phyloP scores from a whole-genome alignment of 2,888 invertebrate genomes.

The Neoascia interrupta region DNA sequence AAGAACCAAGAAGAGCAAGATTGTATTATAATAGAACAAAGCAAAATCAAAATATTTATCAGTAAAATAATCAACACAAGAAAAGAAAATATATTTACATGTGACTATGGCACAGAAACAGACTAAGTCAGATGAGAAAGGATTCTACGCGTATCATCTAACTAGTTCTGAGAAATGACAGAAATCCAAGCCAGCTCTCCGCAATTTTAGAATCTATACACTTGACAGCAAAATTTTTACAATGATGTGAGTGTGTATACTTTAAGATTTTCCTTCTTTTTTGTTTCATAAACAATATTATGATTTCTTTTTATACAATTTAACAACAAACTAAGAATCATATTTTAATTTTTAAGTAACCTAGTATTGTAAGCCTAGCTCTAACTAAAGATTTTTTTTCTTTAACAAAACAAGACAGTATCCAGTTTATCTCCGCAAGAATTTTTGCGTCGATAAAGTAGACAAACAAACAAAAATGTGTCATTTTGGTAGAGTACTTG shows the following conservation, averaged over 20 bases:
- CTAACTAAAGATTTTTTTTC: conserved; percentile 29
- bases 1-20: conserved; percentile 42
- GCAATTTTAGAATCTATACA: conserved; percentile 57
- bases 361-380: conserved; percentile 54
- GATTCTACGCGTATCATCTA: too few species aligned
- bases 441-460: too few species aligned
- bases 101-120: conserved; percentile 25
- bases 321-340: conserved; percentile 22
- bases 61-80: conserved; percentile 3
- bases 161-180: conserved; percentile 45
- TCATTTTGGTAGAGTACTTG: too few species aligned
- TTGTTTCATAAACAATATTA: conserved; percentile 65
- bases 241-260: conserved; percentile 38
- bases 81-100: conserved; percentile 1
- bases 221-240: conserved; percentile 28
- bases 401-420: background rate
- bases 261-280: conserved; percentile 39
- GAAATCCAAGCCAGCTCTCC: conserved; percentile 29
- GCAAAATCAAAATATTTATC: conserved; percentile 2
- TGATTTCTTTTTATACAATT: conserved; percentile 48
- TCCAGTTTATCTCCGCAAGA: background rate
- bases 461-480: background rate
- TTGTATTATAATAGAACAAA: conserved; percentile 36
- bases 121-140: too few species aligned
- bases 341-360: too few species aligned